phyloP scores from a whole-genome alignment of 1,140 invertebrate species.

The Diuraphis noxia region DNA sequence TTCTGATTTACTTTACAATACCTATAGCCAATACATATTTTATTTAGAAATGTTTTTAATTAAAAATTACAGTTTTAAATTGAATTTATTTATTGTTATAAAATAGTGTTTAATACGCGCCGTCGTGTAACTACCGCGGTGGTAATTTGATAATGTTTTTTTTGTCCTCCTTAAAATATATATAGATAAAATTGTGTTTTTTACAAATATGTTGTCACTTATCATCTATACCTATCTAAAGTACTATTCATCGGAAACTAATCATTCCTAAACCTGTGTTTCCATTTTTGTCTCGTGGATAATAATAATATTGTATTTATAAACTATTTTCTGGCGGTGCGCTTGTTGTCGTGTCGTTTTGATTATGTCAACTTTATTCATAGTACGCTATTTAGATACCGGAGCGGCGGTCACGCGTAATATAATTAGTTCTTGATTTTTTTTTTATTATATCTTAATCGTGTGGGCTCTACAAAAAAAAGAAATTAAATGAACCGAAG shows the following conservation, averaged over 20 bases:
- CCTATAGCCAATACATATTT: background rate
- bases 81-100: background rate
- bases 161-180: background rate
- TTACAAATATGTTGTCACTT: background rate
- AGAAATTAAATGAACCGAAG: background rate
- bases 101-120: background rate
- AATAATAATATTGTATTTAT: background rate
- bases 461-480: background rate
- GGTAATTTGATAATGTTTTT: background rate
- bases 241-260: background rate
- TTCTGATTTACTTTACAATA: background rate
- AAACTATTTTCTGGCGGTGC: background rate
- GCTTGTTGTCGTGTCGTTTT: background rate
- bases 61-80: background rate
- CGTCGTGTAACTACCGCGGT: background rate
- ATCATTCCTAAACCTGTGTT: background rate
- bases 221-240: background rate
- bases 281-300: background rate
- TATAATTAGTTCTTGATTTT: background rate
- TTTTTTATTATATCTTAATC: background rate
- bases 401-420: background rate
- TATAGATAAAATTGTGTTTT: background rate
- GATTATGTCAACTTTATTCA: background rate
- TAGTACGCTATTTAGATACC: background rate
- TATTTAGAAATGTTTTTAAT: background rate